Evolutionary conservation across 2,797 vertebrate genomes (phyloP), one percentile per base, ranked within the genome.

Genomic region (Syndactyla subalaris): DNA sequence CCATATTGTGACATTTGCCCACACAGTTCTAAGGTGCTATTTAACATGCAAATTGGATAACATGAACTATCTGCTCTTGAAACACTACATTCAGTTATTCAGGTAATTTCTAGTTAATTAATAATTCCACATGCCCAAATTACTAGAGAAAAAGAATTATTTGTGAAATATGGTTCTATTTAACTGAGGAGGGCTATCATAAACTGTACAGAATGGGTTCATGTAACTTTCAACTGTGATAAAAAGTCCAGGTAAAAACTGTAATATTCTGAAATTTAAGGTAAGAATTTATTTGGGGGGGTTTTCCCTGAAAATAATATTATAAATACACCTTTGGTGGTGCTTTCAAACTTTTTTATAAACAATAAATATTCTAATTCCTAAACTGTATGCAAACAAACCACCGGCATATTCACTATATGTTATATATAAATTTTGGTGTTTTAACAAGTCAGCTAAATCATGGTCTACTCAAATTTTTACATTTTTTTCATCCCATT

Each of bases 191-290:
- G 73, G 19, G 32, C 13, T 76, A 17, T 87, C 21, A 70, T 61
- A 70, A 62, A 54, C 9, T 45, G 7, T 70, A 70, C 20, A 43
- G 43, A 85, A 65, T 34, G 10, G 7, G 5, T 61, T 74, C 10
- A 2, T 66, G 20, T 76, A 76, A 46, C 13, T 67, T 96, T 27
- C 38, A 71, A 22, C 13, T 66, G 22, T 32, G 21, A 45, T 76
- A 48, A 58, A 54, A 65, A 52, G 5, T 48, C 36, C 30, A 12
- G 4, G 36, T 68, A 22, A 79, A 87, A 79, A 39, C 7, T 19
- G 21, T 79, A 81, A 89, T 90, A 29, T 46, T 88, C 72, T 80
- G 45, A 90, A 78, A 66, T 79, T n/a, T 79, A 29, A 85, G 30
- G 5, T 65, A 65, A 81, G 10, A 23, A 43, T 36, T 39, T 32